Percentiles rank a stretch among this genome's conserved stretches.
phyloP scores from a whole-genome alignment of 1,140 invertebrate species.

The Drosophila lacteicornis region DNA sequence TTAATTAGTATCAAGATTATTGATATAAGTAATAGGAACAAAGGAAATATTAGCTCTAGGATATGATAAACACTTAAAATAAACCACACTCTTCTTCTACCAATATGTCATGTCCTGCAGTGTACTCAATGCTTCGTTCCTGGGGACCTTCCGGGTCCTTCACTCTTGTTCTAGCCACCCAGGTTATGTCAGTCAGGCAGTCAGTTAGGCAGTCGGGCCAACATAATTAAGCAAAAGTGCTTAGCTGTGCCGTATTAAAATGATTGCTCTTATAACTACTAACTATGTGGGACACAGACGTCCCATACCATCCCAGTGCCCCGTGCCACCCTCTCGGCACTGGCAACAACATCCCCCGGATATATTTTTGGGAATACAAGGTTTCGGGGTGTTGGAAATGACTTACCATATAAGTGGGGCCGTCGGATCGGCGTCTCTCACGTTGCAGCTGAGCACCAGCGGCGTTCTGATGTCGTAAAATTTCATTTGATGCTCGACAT shows the following conservation, averaged over 20 bases:
- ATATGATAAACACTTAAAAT: neutral
- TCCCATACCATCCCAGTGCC: neutral
- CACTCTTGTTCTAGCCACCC: constrained; percentile 22
- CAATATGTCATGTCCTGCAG: neutral
- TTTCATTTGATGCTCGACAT: constrained; percentile 79
- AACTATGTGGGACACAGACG: constrained; percentile 56
- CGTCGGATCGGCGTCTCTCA: constrained; percentile 55
- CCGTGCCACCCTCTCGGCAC: neutral
- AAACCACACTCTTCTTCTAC: neutral
- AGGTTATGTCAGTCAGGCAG: constrained; percentile 76
- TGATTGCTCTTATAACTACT: constrained; percentile 81
- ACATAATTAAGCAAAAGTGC: constrained; percentile 82
- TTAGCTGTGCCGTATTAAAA: constrained; percentile 81
- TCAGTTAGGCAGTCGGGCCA: constrained; percentile 58
- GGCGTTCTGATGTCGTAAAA: constrained; percentile 80
- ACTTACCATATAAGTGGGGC: constrained; percentile 75
- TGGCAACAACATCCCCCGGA: constrained; percentile 17
- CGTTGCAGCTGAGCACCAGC: constrained; percentile 83
- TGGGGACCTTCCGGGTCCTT: neutral
- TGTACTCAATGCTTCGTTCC: constrained; percentile 1
- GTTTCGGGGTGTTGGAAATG: constrained; percentile 16
- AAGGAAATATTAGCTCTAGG: too few relatives aligned
- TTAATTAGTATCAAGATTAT: too few relatives aligned
- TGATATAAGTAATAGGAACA: too few relatives aligned
- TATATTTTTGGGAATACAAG: constrained; percentile 16